Conservation (phyloP, 2,797 vertebrate species). For the Eulemur rubriventer region DNA sequence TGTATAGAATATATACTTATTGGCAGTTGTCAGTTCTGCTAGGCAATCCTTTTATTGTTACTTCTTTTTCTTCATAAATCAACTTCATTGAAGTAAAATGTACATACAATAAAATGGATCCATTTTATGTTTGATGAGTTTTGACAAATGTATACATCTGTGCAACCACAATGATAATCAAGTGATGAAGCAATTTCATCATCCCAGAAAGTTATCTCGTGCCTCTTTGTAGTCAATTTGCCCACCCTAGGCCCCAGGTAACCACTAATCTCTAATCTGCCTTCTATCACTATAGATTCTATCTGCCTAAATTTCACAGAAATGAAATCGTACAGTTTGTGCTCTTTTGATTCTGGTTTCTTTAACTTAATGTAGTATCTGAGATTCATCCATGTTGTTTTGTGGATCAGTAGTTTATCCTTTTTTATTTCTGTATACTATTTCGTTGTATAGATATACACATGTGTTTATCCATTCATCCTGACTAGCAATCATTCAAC, state of each 20-base stretch:
- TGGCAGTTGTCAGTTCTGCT: conserved; percentile 21
- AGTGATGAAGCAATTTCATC: conserved; percentile 19
- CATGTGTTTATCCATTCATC: background rate
- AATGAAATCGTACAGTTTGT: background rate
- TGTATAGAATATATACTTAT: background rate
- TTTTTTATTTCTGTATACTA: background rate
- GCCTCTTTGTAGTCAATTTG: background rate
- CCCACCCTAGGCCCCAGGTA: background rate
- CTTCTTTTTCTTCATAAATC: conserved; percentile 53
- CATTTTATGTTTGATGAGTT: conserved; percentile 53
- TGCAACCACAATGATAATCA: conserved; percentile 38
- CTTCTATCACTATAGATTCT: background rate
- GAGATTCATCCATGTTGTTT: background rate
- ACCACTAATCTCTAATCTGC: background rate
- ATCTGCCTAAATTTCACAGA: conserved; percentile 33
- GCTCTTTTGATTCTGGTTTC: background rate
- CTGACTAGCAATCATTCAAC: background rate
- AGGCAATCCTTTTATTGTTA: conserved; percentile 53
- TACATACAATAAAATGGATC: conserved; percentile 14
- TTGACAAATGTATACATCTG: conserved; percentile 40
- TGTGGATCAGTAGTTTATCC: background rate
- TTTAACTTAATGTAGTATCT: background rate
- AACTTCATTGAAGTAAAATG: conserved; percentile 49
- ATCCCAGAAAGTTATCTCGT: conserved; percentile 13
- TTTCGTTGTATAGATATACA: background rate